Percentiles rank a stretch among this genome's conserved stretches.
phyloP scores from a whole-genome alignment of 1,140 invertebrate genomes.

The Temnothorax longispinosus region DNA sequence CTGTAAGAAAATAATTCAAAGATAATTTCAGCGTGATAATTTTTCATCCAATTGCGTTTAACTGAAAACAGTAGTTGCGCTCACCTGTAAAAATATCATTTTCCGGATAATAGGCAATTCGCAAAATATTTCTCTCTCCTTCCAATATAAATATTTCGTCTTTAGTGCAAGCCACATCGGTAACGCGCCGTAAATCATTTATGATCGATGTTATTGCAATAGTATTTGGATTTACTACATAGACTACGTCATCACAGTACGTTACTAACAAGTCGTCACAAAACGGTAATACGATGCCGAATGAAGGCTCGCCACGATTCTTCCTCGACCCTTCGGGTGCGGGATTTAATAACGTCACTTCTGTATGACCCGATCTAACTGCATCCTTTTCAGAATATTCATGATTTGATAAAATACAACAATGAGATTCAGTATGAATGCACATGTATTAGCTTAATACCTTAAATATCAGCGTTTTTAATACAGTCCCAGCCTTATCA shows the following conservation, averaged over 20 bases:
- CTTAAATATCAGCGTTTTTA: slow-evolving; percentile 94
- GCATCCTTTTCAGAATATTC: slow-evolving; percentile 85
- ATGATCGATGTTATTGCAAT: slow-evolving; percentile 85
- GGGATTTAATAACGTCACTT: slow-evolving; percentile 90
- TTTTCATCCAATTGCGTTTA: slow-evolving; percentile 13
- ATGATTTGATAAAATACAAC: slow-evolving; percentile 23
- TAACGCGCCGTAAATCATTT: slow-evolving; percentile 84
- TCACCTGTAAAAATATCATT: slow-evolving; percentile 78
- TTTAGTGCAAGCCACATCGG: slow-evolving; percentile 88
- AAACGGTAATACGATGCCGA: slow-evolving; percentile 90
- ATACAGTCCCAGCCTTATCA: slow-evolving; percentile 90
- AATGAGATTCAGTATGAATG: not conserved
- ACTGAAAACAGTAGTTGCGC: slow-evolving; percentile 5
- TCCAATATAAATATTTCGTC: slow-evolving; percentile 94
- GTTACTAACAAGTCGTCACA: slow-evolving; percentile 90
- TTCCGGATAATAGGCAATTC: slow-evolving; percentile 88
- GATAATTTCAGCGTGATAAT: not conserved
- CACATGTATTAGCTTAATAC: slow-evolving; percentile 80
- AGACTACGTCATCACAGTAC: slow-evolving; percentile 90
- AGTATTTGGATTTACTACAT: slow-evolving; percentile 90
- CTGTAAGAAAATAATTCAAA: slow-evolving; percentile 55
- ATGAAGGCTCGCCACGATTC: slow-evolving; percentile 87
- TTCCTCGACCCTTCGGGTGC: slow-evolving; percentile 85
- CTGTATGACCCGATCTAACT: slow-evolving; percentile 87
- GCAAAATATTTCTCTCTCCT: slow-evolving; percentile 88